Evolutionary conservation across 1,140 invertebrate species (phyloP), one percentile per base, ranked within the genome.

Genomic region (Medauroidea extradentata): DNA sequence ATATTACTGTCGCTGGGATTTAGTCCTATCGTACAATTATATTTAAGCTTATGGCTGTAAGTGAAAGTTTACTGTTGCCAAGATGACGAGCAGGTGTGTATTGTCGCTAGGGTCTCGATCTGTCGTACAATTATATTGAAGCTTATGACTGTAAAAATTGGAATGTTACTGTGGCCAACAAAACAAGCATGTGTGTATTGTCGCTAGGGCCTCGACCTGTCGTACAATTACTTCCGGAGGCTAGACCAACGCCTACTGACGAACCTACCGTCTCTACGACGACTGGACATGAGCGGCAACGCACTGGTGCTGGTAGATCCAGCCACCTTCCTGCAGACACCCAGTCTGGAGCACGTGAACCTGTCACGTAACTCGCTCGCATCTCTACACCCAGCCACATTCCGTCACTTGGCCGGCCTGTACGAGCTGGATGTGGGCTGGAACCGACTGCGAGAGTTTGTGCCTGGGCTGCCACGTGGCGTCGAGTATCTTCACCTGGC

Each of bases 21-120:
- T 94, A 44, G 91, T 94, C 76, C 71, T 94, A 25, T 87, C 89
- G 0, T 77, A 79, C 39, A 94, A 94, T 67, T 85, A 85, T n/a
- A n/a, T n/a, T n/a, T n/a, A n/a, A n/a, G n/a, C n/a, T n/a, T n/a
- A n/a, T n/a, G n/a, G n/a, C n/a, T n/a, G n/a, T n/a, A n/a, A n/a
- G n/a, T n/a, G n/a, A n/a, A n/a, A n/a, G n/a, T n/a, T n/a, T n/a
- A n/a, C n/a, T n/a, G n/a, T n/a, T n/a, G n/a, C n/a, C n/a, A n/a
- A n/a, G n/a, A n/a, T n/a, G n/a, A n/a, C n/a, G n/a, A n/a, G n/a
- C 62, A 55, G 69, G n/a, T n/a, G n/a, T n/a, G n/a, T n/a, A n/a
- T n/a, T n/a, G n/a, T n/a, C n/a, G n/a, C n/a, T 65, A 81, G 76
- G 78, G 90, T 0, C 73, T 94, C 43, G 91, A 94, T 76, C 71